Conservation (phyloP, 2,797 vertebrate genomes). For the Scleropages formosus region DNA sequence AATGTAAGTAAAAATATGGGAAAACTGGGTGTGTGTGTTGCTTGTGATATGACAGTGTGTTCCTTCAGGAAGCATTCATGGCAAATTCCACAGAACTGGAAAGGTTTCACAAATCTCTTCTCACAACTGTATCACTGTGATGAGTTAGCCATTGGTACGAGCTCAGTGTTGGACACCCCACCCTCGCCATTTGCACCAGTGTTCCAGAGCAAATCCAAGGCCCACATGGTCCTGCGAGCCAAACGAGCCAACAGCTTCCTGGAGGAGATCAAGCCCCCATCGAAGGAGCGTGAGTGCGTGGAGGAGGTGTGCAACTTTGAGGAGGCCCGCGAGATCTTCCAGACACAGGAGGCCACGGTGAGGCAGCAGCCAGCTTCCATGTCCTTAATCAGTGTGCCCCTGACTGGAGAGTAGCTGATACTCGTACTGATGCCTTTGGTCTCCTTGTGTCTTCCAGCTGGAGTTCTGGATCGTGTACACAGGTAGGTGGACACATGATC, state of each 20-base stretch:
- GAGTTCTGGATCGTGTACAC: slow-evolving; percentile 83
- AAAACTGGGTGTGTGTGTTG: too few species aligned
- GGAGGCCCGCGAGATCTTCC: slow-evolving; percentile 89
- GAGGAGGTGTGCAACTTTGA: slow-evolving; percentile 87
- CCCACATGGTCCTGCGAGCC: slow-evolving; percentile 81
- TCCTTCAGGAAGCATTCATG: too few species aligned
- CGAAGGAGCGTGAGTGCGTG: slow-evolving; percentile 82
- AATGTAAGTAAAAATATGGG: too few species aligned
- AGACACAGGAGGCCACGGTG: slow-evolving; percentile 80
- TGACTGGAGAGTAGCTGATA: not conserved
- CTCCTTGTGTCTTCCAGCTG: slow-evolving; percentile 68
- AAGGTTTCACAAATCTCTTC: too few species aligned
- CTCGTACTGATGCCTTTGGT: slow-evolving; percentile 26
- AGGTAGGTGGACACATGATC: slow-evolving; percentile 67
- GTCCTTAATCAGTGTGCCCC: too few species aligned
- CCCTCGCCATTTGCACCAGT: slow-evolving; percentile 54
- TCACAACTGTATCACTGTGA: too few species aligned
- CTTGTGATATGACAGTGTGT: too few species aligned
- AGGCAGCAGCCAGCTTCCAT: slow-evolving; percentile 43
- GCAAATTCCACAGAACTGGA: too few species aligned
- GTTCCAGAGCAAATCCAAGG: slow-evolving; percentile 72
- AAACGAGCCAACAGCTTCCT: slow-evolving; percentile 82
- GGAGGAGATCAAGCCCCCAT: slow-evolving; percentile 81
- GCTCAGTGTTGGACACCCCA: too few species aligned
- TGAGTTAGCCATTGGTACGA: too few species aligned